Percentiles rank a stretch among this genome's conserved stretches.
These are phyloP conservation scores for Malurus melanocephalus DNA, from an alignment of 2,113 vertebrate genomes.

Conservation along the genomic window DNA sequence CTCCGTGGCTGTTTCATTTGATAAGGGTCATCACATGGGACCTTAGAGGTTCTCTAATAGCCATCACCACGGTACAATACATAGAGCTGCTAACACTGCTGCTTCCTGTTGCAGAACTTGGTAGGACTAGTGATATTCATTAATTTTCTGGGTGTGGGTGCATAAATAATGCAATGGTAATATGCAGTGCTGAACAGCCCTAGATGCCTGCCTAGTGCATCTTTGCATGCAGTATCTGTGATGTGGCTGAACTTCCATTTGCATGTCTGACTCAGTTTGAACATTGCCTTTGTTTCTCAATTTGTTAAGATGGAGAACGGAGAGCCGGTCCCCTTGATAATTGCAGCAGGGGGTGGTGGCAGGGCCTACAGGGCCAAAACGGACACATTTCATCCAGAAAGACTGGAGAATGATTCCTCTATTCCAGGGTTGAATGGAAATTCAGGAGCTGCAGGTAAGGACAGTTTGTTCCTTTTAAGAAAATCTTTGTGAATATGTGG, in stretches of 20 bases:
- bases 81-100: not conserved
- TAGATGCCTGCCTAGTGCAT: not conserved
- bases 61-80: not conserved
- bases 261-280: not conserved
- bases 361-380: slow-evolving; percentile 86
- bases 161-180: not conserved
- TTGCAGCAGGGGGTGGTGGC: slow-evolving; percentile 94
- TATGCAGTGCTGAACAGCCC: not conserved
- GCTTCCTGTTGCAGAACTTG: not conserved
- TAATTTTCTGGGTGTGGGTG: not conserved
- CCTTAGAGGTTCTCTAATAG: not conserved
- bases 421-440: slow-evolving; percentile 87
- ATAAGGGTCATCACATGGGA: not conserved
- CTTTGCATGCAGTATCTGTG: not conserved
- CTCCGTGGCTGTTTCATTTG: not conserved
- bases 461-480: not conserved
- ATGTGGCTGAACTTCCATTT: not conserved
- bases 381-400: slow-evolving; percentile 78
- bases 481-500: not conserved
- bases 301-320: slow-evolving; percentile 83
- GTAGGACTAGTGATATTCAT: not conserved
- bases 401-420: slow-evolving; percentile 83
- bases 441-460: slow-evolving; percentile 88
- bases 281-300: slow-evolving; percentile 16
- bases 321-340: slow-evolving; percentile 82